phyloP scores from a whole-genome alignment of 2,797 vertebrate genomes.

The Hoplostethus atlanticus region DNA sequence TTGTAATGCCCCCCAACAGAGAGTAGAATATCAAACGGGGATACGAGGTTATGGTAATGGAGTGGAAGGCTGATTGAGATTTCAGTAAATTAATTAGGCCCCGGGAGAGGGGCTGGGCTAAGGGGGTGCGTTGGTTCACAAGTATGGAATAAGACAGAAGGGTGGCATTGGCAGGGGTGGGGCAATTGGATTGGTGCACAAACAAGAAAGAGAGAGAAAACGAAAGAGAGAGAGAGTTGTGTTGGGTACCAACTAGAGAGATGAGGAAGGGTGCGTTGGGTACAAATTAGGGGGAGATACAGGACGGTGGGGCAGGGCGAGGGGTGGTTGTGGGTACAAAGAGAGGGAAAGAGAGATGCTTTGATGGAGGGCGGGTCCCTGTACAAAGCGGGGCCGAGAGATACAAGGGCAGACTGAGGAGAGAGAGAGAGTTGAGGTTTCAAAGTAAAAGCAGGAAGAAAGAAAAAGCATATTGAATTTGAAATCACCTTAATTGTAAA shows the following conservation, averaged over 20 bases:
- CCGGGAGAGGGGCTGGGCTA: slow-evolving; percentile 64
- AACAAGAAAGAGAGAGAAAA: not conserved
- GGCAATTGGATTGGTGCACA: not conserved
- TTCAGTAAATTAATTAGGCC: slow-evolving; percentile 80
- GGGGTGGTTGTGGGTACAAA: slow-evolving; percentile 10
- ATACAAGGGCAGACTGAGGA: slow-evolving; percentile 4
- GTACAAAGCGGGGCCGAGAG: not conserved
- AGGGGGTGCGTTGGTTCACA: slow-evolving; percentile 50
- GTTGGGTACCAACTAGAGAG: slow-evolving; percentile 13
- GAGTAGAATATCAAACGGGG: slow-evolving; percentile 59
- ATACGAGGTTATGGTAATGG: slow-evolving; percentile 70
- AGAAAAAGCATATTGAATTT: slow-evolving; percentile 25
- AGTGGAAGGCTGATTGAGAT: slow-evolving; percentile 75
- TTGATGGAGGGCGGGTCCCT: not conserved
- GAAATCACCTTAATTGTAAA: slow-evolving; percentile 29
- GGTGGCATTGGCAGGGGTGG: slow-evolving; percentile 44
- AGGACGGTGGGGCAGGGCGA: not conserved
- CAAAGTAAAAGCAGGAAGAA: slow-evolving; percentile 6
- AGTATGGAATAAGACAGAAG: slow-evolving; percentile 30
- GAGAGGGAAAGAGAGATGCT: not conserved
- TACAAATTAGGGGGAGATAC: slow-evolving; percentile 9
- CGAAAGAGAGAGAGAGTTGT: not conserved
- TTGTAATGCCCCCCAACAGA: slow-evolving; percentile 71
- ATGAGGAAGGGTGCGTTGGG: not conserved
- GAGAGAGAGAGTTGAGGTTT: not conserved